Conservation (phyloP, 2,113 vertebrate genomes). For the Corythornis vintsioides region DNA sequence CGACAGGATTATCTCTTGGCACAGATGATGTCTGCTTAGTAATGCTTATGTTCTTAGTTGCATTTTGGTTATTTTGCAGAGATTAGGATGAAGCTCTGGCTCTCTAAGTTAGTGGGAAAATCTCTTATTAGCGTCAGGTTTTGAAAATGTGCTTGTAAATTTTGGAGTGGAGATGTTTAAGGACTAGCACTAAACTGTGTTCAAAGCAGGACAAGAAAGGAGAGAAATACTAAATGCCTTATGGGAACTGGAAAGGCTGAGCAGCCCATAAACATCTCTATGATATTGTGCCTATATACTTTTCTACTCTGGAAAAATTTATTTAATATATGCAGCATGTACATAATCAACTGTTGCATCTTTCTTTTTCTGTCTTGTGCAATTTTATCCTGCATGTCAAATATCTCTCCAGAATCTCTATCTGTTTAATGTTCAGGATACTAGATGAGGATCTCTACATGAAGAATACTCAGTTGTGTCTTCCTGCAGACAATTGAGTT, state of each 20-base stretch:
- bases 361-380: neutral
- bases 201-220: neutral
- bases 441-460: neutral
- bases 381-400: neutral
- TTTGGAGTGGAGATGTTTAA: neutral
- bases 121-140: neutral
- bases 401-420: neutral
- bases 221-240: neutral
- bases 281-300: neutral
- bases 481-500: neutral
- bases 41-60: neutral
- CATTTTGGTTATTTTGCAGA: conserved; percentile 28
- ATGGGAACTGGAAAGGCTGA: neutral
- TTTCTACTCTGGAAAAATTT: neutral
- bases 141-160: neutral
- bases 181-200: neutral
- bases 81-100: neutral
- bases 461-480: neutral
- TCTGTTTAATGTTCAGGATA: neutral
- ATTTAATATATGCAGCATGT: neutral
- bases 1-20: conserved; percentile 8
- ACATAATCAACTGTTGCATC: neutral
- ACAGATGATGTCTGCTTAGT: neutral
- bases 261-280: neutral
- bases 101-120: neutral